Evolutionary conservation across 1,140 invertebrate genomes (phyloP).

Genomic region (Rhagoletis zephyria): DNA sequence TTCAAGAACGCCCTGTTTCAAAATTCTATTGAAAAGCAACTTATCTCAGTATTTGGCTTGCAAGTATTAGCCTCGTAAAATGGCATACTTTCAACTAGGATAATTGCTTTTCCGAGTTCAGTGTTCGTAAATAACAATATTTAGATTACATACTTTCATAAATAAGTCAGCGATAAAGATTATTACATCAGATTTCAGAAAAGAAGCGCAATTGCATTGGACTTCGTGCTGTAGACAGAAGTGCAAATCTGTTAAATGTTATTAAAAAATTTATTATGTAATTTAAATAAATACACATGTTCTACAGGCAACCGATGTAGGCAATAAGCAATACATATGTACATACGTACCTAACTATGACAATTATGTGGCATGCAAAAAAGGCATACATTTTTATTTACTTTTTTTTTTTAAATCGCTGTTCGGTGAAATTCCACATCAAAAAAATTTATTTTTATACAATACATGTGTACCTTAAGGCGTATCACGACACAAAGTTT

Average conservation of each 20-base stretch:
- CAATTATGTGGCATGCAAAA: no score
- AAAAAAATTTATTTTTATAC: no score
- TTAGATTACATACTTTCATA: neutral
- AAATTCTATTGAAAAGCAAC: no score
- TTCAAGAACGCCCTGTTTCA: no score
- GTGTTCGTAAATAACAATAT: neutral
- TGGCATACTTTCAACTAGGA: slow-evolving; percentile 17
- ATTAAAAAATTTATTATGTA: neutral
- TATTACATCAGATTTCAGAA: neutral
- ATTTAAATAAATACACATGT: neutral
- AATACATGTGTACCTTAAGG: no score
- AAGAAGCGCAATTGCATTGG: neutral
- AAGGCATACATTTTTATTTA: no score
- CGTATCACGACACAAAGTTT: no score
- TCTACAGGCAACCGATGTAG: neutral
- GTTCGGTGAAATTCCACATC: no score
- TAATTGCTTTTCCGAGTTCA: neutral
- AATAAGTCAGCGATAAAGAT: neutral
- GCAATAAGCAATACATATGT: neutral
- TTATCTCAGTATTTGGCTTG: no score
- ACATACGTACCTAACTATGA: neutral
- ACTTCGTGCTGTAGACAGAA: neutral
- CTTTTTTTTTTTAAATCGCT: no score
- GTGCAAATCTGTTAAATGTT: neutral
- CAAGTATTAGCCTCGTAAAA: neutral